Evolutionary conservation across 2,113 vertebrate species (phyloP), one percentile per base, ranked within the genome.

Genomic region (Spizaetus ornatus): DNA sequence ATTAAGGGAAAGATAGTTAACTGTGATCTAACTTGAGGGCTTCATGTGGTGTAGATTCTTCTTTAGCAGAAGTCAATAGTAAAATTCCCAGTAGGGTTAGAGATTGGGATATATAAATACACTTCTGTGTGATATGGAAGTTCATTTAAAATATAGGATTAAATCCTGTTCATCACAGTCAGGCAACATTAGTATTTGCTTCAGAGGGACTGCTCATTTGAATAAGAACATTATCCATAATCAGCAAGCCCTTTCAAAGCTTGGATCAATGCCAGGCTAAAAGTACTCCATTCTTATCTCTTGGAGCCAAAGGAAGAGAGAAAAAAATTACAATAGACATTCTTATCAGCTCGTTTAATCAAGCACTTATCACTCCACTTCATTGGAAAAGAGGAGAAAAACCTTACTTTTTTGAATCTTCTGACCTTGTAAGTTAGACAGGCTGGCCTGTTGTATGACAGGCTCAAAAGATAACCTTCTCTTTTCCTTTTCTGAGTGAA

Each of bases 291-390:
- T 72, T 91, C 83, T 91, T 91, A 82, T 93, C 91, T 93, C 36
- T 61, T 67, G 47, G 18, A 90, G 65, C 65, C 62, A 81, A 86
- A 88, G 63, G 40, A 92, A 67, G 66, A 87, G 59, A 61, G 25
- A 34, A 71, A 86, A 90, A 84, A 47, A 61, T 61, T 43, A 88
- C 82, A 77, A 32, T 36, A 81, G 69, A 16, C 20, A 17, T 67
- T 86, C 69, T 91, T 92, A 95, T 95, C 97, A 56, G 1, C 52
- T 90, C 55, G 8, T 65, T 92, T 93, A 90, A 95, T 97, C 95
- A 72, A 95, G 61, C 38, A 52, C 73, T 94, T 93, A 84, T 61
- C 80, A 67, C 52, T 63, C 36, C 22, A 17, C 31, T 89, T 76
- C 1, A 0, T 34, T 72, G 50, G 34, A 40, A 74, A 90, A 82